Conservation (phyloP, 2,888 invertebrate species). For the Eretmocerus hayati region DNA sequence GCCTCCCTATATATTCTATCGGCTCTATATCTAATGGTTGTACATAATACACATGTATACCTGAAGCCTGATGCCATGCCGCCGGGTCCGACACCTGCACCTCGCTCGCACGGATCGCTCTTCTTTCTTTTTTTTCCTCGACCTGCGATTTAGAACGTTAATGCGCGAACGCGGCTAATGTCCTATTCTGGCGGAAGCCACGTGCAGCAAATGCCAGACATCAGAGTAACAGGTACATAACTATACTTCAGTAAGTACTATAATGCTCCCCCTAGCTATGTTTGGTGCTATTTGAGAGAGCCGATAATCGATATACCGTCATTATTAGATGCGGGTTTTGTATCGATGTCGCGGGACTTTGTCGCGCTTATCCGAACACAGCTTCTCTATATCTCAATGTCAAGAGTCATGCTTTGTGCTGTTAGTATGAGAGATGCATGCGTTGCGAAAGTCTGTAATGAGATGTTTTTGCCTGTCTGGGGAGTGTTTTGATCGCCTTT, state of each 20-base stretch:
- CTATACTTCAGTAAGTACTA: too few species aligned
- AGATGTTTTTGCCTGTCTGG: slow-evolving; percentile 1
- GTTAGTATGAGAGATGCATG: background rate
- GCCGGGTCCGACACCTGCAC: slow-evolving; percentile 19
- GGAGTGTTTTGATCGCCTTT: background rate
- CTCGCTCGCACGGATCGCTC: slow-evolving; percentile 18
- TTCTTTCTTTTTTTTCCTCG: slow-evolving; percentile 17
- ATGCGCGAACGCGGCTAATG: slow-evolving; percentile 6
- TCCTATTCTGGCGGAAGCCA: slow-evolving; percentile 25
- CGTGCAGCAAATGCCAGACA: too few species aligned
- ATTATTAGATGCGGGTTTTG: slow-evolving; percentile 10
- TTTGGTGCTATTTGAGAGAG: background rate
- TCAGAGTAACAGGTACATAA: too few species aligned
- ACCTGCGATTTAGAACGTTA: slow-evolving; percentile 7
- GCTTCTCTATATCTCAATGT: too few species aligned
- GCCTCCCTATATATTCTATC: background rate
- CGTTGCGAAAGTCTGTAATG: slow-evolving; percentile 11
- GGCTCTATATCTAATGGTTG: too few species aligned
- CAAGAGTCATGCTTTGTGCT: background rate
- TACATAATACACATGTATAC: too few species aligned
- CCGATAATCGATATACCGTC: slow-evolving; percentile 19
- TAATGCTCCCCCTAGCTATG: too few species aligned
- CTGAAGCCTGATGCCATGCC: slow-evolving; percentile 23
- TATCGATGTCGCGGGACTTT: background rate
- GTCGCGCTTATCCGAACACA: too few species aligned